Percentiles rank a stretch among this genome's conserved stretches.
These are phyloP conservation scores for Lithobates pipiens DNA, from an alignment of 2,797 vertebrate species.

Conservation along the genomic window DNA sequence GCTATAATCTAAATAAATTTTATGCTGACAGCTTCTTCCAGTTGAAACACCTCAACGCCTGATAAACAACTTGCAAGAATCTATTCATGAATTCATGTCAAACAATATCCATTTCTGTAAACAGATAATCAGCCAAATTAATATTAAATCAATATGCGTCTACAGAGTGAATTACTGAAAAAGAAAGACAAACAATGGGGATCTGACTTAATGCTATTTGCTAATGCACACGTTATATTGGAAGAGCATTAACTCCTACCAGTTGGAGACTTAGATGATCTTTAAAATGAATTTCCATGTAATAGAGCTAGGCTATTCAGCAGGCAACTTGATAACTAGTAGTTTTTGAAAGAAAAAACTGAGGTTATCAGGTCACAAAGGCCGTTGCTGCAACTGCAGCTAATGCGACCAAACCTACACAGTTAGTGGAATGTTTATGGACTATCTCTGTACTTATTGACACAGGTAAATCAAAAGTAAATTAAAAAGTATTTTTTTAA, in stretches of 20 bases:
- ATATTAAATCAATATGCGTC: slow-evolving; percentile 43
- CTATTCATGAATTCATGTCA: slow-evolving; percentile 29
- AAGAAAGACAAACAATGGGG: slow-evolving; percentile 5
- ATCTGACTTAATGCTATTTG: neutral
- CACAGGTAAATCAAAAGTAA: too few species aligned
- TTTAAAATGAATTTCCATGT: neutral
- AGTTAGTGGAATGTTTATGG: too few species aligned
- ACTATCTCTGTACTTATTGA: too few species aligned
- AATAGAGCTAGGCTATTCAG: neutral
- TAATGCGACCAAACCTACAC: too few species aligned
- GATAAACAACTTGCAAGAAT: slow-evolving; percentile 40
- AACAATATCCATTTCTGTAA: slow-evolving; percentile 35
- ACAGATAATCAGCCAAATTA: slow-evolving; percentile 48
- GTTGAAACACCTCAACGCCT: slow-evolving; percentile 39
- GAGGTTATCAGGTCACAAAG: too few species aligned
- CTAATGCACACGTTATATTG: neutral
- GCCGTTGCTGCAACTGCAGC: too few species aligned
- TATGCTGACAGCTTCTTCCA: slow-evolving; percentile 25
- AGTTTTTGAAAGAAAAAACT: too few species aligned
- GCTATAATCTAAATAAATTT: slow-evolving; percentile 58
- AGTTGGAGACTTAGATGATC: neutral
- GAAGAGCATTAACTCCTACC: neutral
- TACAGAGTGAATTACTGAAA: slow-evolving; percentile 6
- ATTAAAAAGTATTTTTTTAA: too few species aligned
- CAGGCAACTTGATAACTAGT: too few species aligned